Evolutionary conservation across 37 sponge, comb jelly and placozoan species (phyloP).

Genomic region (Axinella damicornis): DNA sequence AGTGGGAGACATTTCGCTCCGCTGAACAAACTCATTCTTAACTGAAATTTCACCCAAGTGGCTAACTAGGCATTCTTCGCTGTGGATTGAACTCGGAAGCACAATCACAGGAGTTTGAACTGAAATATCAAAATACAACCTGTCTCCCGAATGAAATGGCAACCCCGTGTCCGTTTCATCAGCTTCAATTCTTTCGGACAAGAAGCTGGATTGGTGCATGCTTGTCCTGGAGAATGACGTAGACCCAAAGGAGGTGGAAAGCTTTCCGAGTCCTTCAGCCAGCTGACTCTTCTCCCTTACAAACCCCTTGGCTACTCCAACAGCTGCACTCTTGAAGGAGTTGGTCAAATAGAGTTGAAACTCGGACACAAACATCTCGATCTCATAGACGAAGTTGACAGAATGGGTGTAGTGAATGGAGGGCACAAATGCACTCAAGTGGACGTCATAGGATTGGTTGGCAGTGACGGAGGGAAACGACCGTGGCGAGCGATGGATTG

Average conservation of each 20-base stretch:
- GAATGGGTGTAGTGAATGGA: constrained; percentile 89
- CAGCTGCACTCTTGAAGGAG: constrained; percentile 79
- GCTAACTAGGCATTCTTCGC: constrained; percentile 65
- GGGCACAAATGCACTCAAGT: constrained; percentile 65
- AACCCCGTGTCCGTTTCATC: constrained; percentile 33
- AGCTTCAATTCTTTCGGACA: background rate
- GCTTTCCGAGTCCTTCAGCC: constrained; percentile 29
- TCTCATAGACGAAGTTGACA: constrained; percentile 70
- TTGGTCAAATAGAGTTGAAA: constrained; percentile 63
- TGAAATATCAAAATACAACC: constrained; percentile 40
- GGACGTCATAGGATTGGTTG: constrained; percentile 14
- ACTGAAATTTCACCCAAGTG: constrained; percentile 85
- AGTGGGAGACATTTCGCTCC: background rate
- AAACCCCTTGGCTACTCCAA: constrained; percentile 88
- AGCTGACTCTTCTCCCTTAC: constrained; percentile 64
- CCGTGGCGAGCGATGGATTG: constrained; percentile 24
- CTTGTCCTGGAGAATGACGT: background rate
- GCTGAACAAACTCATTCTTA: constrained; percentile 55
- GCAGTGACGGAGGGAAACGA: background rate
- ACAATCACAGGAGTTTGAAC: constrained; percentile 78
- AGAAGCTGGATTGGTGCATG: background rate
- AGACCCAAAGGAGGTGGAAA: constrained; percentile 56
- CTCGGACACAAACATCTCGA: constrained; percentile 80
- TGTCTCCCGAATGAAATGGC: background rate
- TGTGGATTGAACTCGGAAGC: constrained; percentile 51